Evolutionary conservation across 2,888 invertebrate species (phyloP).

Genomic region (Spatulosminthurus flaviceps): DNA sequence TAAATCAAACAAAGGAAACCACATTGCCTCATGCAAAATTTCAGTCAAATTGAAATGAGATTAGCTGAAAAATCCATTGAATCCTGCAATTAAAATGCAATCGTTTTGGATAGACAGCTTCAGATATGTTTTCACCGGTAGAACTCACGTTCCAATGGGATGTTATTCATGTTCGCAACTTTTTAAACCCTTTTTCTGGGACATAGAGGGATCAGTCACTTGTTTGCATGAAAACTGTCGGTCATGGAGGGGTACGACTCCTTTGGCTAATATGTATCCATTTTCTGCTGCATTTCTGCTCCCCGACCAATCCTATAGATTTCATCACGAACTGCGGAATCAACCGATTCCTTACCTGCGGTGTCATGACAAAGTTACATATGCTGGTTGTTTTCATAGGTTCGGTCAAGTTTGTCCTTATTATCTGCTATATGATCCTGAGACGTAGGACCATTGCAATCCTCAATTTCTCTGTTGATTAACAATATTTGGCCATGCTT

Average conservation of each 20-base stretch:
- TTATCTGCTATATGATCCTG: constrained; percentile 32
- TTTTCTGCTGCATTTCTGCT: constrained; percentile 10
- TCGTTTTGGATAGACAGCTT: no score
- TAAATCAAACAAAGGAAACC: no score
- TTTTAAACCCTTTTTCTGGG: constrained; percentile 54
- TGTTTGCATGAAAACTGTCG: not conserved
- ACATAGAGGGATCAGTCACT: constrained; percentile 49
- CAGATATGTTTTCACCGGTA: no score
- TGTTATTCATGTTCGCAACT: constrained; percentile 22
- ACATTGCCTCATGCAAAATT: no score
- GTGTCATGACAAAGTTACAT: constrained; percentile 3
- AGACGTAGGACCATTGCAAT: constrained; percentile 27
- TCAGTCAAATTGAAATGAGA: no score
- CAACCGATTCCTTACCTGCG: constrained; percentile 19
- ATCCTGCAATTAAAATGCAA: no score
- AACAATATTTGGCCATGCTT: not conserved
- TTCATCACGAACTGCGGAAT: constrained; percentile 9
- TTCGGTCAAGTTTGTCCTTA: not conserved
- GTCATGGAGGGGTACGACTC: not conserved
- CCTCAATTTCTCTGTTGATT: not conserved
- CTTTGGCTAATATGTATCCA: constrained; percentile 30
- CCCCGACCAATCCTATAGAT: constrained; percentile 31
- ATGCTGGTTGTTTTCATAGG: not conserved
- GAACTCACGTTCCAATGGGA: no score
- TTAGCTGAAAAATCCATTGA: no score